Evolutionary conservation across 2,113 vertebrate genomes (phyloP).

Genomic region (Odontophorus gujanensis): DNA sequence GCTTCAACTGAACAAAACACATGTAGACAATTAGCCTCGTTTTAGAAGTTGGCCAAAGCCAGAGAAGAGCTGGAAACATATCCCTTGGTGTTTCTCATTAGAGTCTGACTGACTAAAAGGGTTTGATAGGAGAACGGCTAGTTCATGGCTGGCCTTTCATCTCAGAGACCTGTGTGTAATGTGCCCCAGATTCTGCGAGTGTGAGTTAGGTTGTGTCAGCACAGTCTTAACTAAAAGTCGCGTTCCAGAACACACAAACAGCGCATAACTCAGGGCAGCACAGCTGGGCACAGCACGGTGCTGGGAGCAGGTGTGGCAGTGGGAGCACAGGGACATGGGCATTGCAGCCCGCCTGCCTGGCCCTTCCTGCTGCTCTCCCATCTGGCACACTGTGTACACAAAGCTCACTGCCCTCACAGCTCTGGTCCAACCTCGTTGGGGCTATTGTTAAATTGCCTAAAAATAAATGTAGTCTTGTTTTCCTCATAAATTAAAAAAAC

Average conservation of each 20-base stretch:
- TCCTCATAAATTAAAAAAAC: not conserved
- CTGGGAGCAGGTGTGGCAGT: rapidly evolving
- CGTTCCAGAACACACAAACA: not conserved
- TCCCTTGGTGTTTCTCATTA: slow-evolving; percentile 54
- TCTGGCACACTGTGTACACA: not conserved
- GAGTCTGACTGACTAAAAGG: not conserved
- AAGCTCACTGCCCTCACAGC: not conserved
- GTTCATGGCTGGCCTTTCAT: slow-evolving; percentile 28
- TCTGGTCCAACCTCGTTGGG: not conserved
- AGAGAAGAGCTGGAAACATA: slow-evolving; percentile 33
- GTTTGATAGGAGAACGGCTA: not conserved
- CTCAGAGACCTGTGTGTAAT: not conserved
- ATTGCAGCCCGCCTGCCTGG: not conserved
- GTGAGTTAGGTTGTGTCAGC: not conserved
- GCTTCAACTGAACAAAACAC: slow-evolving; percentile 46
- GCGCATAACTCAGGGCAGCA: rapidly evolving
- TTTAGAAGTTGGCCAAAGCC: slow-evolving; percentile 16
- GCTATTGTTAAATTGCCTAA: not conserved
- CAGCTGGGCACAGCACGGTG: not conserved
- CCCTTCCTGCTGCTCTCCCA: rapidly evolving
- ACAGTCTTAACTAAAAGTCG: rapidly evolving
- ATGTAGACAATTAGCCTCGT: slow-evolving; percentile 60
- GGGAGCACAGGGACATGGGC: rapidly evolving
- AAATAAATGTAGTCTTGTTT: not conserved
- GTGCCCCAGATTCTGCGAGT: not conserved